Percentiles rank a stretch among this genome's conserved stretches.
Conservation (phyloP, 2,113 vertebrate species). For the Cyanistes caeruleus region DNA sequence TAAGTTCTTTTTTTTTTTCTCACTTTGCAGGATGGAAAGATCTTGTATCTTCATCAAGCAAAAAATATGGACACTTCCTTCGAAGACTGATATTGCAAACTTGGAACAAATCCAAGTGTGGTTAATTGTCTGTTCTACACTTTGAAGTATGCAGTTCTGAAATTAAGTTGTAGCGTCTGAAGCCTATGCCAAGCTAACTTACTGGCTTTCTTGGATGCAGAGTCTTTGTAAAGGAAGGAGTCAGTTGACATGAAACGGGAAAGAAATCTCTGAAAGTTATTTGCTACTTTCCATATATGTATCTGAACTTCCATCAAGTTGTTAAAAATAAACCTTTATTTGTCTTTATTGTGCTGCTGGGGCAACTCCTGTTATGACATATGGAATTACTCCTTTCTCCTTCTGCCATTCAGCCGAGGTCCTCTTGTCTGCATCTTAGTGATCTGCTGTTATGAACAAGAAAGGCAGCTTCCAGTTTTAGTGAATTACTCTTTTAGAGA, state of each 20-base stretch:
- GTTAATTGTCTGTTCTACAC: neutral
- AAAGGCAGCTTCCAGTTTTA: neutral
- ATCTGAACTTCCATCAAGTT: neutral
- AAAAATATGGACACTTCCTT: neutral
- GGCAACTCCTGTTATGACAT: neutral
- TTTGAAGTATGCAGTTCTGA: neutral
- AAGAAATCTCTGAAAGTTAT: neutral
- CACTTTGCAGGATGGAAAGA: neutral
- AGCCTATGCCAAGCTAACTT: neutral
- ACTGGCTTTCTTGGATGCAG: neutral
- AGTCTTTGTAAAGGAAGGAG: neutral
- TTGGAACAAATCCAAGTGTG: neutral
- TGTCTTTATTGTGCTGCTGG: neutral
- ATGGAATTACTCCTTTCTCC: neutral
- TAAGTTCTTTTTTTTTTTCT: neutral
- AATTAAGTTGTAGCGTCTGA: neutral
- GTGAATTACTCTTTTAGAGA: neutral
- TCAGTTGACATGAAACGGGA: neutral
- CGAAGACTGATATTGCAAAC: neutral
- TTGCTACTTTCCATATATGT: neutral
- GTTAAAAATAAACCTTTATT: neutral
- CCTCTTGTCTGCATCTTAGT: neutral
- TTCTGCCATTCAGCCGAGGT: neutral
- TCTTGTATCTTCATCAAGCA: neutral
- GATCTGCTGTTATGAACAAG: neutral